These are phyloP conservation scores for Synodontis membranacea DNA, from an alignment of 2,113 vertebrate species.

Conservation along the genomic window DNA sequence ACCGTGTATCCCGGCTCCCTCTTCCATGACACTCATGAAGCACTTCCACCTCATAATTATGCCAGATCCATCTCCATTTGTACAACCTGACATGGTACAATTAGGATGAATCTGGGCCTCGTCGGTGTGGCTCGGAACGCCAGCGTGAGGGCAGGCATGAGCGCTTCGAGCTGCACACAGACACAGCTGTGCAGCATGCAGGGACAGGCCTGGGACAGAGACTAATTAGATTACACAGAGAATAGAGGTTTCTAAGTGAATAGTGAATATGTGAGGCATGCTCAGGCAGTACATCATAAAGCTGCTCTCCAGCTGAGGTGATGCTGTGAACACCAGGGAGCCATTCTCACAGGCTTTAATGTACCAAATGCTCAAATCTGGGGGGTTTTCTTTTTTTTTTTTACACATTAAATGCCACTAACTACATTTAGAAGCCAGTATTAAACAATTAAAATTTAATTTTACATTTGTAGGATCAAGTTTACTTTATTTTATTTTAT, in stretches of 20 bases:
- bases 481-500: neutral
- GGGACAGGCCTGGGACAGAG: conserved; percentile 42
- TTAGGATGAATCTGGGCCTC: conserved; percentile 63
- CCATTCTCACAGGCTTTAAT: conserved; percentile 6
- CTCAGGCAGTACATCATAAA: conserved; percentile 32
- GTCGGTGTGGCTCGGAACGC: conserved; percentile 6
- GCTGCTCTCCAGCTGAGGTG: conserved; percentile 46
- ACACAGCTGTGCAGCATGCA: conserved; percentile 43
- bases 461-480: neutral
- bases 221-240: conserved; percentile 44
- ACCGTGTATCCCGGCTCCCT: conserved; percentile 58
- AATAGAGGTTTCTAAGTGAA: conserved; percentile 28
- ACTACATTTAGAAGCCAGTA: neutral
- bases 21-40: conserved; percentile 64
- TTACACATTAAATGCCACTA: conserved; percentile 24
- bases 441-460: neutral
- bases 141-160: conserved; percentile 30
- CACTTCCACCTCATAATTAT: conserved; percentile 67
- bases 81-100: conserved; percentile 56
- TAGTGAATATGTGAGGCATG: conserved; percentile 43
- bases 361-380: conserved; percentile 8
- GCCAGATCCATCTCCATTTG: conserved; percentile 70
- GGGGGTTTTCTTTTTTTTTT: no score
- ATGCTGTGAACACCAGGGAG: conserved; percentile 35
- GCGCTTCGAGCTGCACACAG: neutral